A percentile compares a stretch with the other conserved stretches of the same genome.
Evolutionary conservation across 2,888 invertebrate species (phyloP).

Genomic region (Eristalinus sepulchralis): DNA sequence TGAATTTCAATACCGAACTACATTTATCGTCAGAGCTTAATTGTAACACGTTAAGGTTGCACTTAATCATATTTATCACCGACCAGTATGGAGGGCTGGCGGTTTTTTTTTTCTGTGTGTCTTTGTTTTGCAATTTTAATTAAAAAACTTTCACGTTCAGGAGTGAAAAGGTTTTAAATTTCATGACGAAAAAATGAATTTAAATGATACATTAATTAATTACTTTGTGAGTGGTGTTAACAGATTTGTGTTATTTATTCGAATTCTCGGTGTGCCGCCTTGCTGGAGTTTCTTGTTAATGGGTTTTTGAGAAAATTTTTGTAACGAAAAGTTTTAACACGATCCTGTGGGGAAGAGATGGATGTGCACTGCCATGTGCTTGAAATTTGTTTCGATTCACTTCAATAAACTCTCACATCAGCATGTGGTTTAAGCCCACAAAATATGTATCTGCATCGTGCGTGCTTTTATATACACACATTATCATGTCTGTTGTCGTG

Average conservation of each 20-base stretch:
- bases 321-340: too few species aligned
- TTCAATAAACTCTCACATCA: too few species aligned
- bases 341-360: too few species aligned
- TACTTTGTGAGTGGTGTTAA: background rate
- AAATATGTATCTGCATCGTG: too few species aligned
- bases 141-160: slow-evolving; percentile 10
- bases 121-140: background rate
- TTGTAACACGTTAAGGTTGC: background rate
- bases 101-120: background rate
- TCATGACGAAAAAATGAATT: background rate
- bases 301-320: background rate
- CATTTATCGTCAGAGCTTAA: background rate
- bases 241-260: background rate
- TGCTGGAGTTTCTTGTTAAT: background rate
- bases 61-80: slow-evolving; percentile 11
- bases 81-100: background rate
- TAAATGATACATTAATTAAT: background rate
- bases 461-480: too few species aligned
- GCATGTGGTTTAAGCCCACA: too few species aligned
- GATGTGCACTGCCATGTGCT: too few species aligned
- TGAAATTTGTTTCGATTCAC: too few species aligned
- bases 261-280: background rate
- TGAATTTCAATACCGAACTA: background rate
- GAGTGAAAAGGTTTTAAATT: background rate
- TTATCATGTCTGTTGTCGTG: too few species aligned